Base-by-base conservation (phyloP, 2,113 vertebrate species). In the Centrocercus urophasianus region DNA sequence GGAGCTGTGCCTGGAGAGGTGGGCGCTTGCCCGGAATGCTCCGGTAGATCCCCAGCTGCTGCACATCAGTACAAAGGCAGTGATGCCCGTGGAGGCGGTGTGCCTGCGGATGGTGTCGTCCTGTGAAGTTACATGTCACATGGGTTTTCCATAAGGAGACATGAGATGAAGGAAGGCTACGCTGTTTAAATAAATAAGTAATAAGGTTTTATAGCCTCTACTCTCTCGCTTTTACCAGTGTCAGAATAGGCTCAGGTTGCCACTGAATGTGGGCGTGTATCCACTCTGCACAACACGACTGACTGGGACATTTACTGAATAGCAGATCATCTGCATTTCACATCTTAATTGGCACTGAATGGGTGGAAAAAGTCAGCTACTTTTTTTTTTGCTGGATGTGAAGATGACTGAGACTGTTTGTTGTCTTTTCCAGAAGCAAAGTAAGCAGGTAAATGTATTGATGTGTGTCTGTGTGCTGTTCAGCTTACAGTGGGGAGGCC, bases 371-470 rank as follows among this genome's bases (percentile, higher is more conserved):
- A 47, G 32, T 43, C 69, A 28, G 52, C 32, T 87, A 15, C 8
- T 25, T 50, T 50, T 50, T 48, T 54, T 89, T 74, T 48, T 65
- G 57, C 65, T 93, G 61, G 79, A 84, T 84, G 48, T 59, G 83
- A 88, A 95, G 79, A 63, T 86, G 86, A 95, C 89, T 82, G 86
- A 94, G 77, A 90, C 13, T 20, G 77, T 90, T 90, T 11, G 67
- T 95, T 95, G 95, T 90, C 76, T 88, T 32, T 72, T 86, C 90
- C 86, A 89, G 61, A 73, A 93, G 91, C 48, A 61, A 90, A 90
- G 83, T 19, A 75, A 74, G 30, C 43, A 90, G 90, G 73, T 94
- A 92, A 93, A 84, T 73, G 70, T 74, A 80, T 63, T 87, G 80
- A 93, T 92, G 82, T 47, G 56, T 74, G 48, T 56, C 63, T 61